Evolutionary conservation across 1,140 invertebrate species (phyloP), one percentile per base, ranked within the genome.

Genomic region (Calliopsis andreniformis): DNA sequence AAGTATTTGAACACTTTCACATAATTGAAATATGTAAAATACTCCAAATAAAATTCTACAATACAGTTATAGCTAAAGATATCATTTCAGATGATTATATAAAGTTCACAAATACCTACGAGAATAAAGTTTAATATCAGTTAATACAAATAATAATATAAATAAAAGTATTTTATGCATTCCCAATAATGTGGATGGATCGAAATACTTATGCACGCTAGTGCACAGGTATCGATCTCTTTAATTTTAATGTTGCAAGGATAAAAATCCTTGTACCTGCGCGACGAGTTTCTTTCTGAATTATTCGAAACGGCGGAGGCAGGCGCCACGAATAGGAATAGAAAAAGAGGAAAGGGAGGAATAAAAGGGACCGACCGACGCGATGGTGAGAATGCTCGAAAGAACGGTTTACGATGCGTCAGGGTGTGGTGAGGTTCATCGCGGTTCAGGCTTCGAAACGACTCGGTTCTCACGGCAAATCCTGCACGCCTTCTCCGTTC

Each of bases 321-420:
- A 75, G 39, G 55, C 55, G 45, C 59, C 69, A 78, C 32, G 68
- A 42, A 78, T 72, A 66, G 25, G 59, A 2, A 59, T 20, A 42
- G 43, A 61, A 43, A 59, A 62, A 45, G 14, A 55, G 8, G 14
- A 61, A 30, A 67, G 66, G 23, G 43, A n/a, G 32, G n/a, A 39
- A 78, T 25, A 66, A 78, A 67, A 55, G 45, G 55, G 28, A 67
- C 32, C 42, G 53, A 73, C 51, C n/a, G n/a, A n/a, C n/a, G n/a
- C n/a, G n/a, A n/a, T n/a, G 56, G 18, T 30, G 61, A 49, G 53
- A 49, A 78, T 42, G 58, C 30, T 45, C 59, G 30, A 10, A 39
- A 39, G 35, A 77, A 77, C 43, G 59, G 20, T 78, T 78, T 78
- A 78, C 76, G 69, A 78, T 73, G 53, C 51, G 51, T 25, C 43